These are phyloP conservation scores for Oegoconia quadripuncta DNA, from an alignment of 2,888 invertebrate species.

Conservation along the genomic window DNA sequence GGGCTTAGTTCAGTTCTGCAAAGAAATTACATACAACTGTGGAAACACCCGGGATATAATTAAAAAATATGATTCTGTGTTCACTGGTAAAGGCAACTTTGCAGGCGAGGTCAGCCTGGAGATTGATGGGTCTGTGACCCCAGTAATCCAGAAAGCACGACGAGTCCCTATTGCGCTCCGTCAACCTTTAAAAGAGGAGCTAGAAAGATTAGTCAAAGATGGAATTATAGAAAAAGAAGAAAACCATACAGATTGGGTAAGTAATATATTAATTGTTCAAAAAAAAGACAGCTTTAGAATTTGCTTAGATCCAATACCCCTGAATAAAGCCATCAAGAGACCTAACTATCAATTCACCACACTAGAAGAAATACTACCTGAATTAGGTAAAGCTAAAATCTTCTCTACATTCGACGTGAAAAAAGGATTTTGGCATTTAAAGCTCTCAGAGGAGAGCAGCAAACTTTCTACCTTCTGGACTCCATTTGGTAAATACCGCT, in stretches of 20 bases:
- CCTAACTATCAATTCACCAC: conserved; percentile 16
- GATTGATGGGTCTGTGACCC: conserved; percentile 5
- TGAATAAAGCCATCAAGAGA: conserved; percentile 16
- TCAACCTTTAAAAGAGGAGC: conserved; percentile 10
- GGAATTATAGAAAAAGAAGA: conserved; percentile 11
- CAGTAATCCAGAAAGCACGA: conserved; percentile 9
- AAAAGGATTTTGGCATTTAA: conserved; percentile 13
- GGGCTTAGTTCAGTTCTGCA: conserved; percentile 8
- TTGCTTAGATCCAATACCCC: conserved; percentile 17
- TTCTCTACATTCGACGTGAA: conserved; percentile 13
- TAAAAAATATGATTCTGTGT: conserved; percentile 10
- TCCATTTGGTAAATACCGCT: conserved; percentile 9
- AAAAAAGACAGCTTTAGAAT: conserved; percentile 8
- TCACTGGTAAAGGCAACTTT: conserved; percentile 10
- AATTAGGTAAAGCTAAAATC: conserved; percentile 13
- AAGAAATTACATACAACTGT: background rate
- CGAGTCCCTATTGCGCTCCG: conserved; percentile 10
- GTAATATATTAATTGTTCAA: conserved; percentile 8
- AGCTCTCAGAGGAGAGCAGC: conserved; percentile 9
- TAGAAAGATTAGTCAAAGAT: conserved; percentile 11
- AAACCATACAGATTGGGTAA: conserved; percentile 12
- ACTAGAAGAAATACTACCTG: conserved; percentile 12
- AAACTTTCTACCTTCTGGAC: conserved; percentile 14
- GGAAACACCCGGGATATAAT: background rate
- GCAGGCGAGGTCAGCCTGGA: conserved; percentile 9